Evolutionary conservation across 2,113 vertebrate genomes (phyloP).

Genomic region (Athene noctua): DNA sequence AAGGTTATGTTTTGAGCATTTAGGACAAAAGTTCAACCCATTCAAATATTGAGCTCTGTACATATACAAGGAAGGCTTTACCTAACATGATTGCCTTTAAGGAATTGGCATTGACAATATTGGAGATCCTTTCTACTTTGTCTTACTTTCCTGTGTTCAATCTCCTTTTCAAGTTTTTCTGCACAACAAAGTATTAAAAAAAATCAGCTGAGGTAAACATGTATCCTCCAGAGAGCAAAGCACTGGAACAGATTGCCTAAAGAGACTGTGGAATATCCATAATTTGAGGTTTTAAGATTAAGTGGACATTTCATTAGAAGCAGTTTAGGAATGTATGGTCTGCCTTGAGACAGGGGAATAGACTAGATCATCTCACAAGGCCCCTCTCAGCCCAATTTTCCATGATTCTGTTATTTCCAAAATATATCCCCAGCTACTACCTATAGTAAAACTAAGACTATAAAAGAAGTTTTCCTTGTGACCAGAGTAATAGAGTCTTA

Average conservation of each 20-base stretch:
- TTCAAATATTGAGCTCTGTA: neutral
- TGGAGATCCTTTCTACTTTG: neutral
- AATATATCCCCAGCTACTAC: neutral
- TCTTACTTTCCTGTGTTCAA: neutral
- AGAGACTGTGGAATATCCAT: neutral
- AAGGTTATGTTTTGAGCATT: neutral
- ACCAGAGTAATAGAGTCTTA: neutral
- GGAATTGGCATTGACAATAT: neutral
- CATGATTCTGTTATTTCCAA: neutral
- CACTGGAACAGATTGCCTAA: neutral
- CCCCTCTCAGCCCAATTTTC: neutral
- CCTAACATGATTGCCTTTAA: neutral
- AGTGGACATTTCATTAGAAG: neutral
- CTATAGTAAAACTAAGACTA: neutral
- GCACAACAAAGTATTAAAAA: neutral
- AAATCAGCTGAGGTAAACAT: neutral
- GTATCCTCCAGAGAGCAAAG: neutral
- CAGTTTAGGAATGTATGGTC: neutral
- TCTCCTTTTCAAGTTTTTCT: neutral
- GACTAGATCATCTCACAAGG: neutral
- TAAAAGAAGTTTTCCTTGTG: neutral
- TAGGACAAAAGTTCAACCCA: neutral
- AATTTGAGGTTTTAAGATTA: neutral
- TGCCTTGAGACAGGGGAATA: neutral
- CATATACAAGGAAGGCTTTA: neutral